A percentile compares a stretch with the other conserved stretches of the same genome.
These are phyloP conservation scores for Dendroctonus ponderosae DNA, from an alignment of 1,140 invertebrate species.

Conservation along the genomic window DNA sequence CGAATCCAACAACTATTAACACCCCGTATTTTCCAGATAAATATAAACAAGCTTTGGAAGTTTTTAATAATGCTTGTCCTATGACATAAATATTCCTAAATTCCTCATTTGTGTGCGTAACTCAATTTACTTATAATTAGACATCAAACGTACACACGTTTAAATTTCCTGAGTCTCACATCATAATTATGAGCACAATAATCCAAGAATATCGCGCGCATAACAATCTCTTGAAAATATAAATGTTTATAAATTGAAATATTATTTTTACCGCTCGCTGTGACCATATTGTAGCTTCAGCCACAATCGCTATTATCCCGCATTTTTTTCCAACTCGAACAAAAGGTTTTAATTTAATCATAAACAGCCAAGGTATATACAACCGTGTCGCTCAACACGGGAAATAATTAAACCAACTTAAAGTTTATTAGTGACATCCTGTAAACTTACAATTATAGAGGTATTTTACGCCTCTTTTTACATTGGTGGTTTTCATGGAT, in stretches of 20 bases:
- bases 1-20: too few relatives aligned
- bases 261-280: slow-evolving; percentile 35
- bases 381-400: slow-evolving; percentile 35
- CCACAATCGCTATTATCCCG: slow-evolving; percentile 12
- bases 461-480: slow-evolving; percentile 22
- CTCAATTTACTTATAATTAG: too few relatives aligned
- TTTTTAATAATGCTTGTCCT: too few relatives aligned
- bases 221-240: slow-evolving; percentile 21
- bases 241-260: slow-evolving; percentile 34
- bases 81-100: too few relatives aligned
- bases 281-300: slow-evolving; percentile 28
- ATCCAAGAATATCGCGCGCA: slow-evolving; percentile 20
- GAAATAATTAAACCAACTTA: slow-evolving; percentile 41
- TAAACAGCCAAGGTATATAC: slow-evolving; percentile 26
- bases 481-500: too few relatives aligned
- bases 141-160: neutral
- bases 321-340: slow-evolving; percentile 25
- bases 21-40: too few relatives aligned
- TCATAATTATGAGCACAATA: slow-evolving; percentile 2
- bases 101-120: too few relatives aligned
- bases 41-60: too few relatives aligned
- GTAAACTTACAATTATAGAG: slow-evolving; percentile 28
- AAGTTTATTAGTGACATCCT: slow-evolving; percentile 40
- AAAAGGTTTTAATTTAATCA: slow-evolving; percentile 35
- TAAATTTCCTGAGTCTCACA: neutral